Evolutionary conservation across 2,888 invertebrate species (phyloP), one percentile per base, ranked within the genome.

Genomic region (Acleris sparsana): DNA sequence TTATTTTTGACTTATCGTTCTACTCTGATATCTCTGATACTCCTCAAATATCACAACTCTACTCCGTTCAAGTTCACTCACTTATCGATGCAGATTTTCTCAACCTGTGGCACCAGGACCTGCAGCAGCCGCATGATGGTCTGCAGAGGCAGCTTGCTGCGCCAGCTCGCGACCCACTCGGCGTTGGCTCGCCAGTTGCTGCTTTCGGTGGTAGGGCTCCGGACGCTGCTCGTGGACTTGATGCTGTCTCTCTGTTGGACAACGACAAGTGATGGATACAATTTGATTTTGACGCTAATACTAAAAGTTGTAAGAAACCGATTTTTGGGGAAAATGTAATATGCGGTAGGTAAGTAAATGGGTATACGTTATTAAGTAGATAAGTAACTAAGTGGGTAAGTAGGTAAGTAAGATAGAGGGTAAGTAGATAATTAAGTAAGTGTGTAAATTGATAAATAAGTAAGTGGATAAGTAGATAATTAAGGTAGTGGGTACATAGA

Each of bases 51-150:
- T 16, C n/a, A n/a, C 44, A 44, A 9, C n/a, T 16, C 5, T n/a
- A 13, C 4, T 20, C 17, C 17, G 4, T 17, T 1, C 7, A 18
- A 39, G 18, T 9, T 13, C 25, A 91, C 95, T 93, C 82, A 98
- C 98, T 98, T 99, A 89, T 99, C 99, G 80, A 99, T 99, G 91
- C 99, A 99, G 77, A 99, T 99, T 93, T 99, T 99, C 93, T 99
- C 99, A 22, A 99, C 99, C 93, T 99, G 99, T 62, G 99, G 99
- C 72, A 99, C 99, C 5, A 99, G 94, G 39, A 99, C 99, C 93
- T 99, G 99, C 73, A 99, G 92, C 80, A 99, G 94, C 74, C 99
- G 93, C 99, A 99, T 99, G 77, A 99, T 99, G 62, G 99, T 99
- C 94, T 99, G 99, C 75, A 99, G 93, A 6, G 99, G 99, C 72